phyloP scores from a whole-genome alignment of 1,140 invertebrate species.

The Pogonomyrmex californicus region DNA sequence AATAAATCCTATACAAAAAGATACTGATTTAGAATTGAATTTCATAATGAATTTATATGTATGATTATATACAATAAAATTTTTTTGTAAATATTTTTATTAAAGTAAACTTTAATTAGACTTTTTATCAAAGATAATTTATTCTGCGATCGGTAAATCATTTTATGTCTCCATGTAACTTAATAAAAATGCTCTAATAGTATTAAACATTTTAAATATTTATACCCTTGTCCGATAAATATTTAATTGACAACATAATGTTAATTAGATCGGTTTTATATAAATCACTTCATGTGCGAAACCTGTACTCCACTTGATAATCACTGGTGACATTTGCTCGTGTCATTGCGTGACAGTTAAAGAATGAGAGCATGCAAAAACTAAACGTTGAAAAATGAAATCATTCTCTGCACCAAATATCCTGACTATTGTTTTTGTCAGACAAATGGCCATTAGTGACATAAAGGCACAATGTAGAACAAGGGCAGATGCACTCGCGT shows the following conservation, averaged over 20 bases:
- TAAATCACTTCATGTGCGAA: not conserved
- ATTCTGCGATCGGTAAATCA: not conserved
- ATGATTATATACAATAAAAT: not conserved
- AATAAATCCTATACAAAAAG: not conserved
- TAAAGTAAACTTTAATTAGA: not conserved
- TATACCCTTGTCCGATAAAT: not conserved
- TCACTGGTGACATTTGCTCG: constrained; percentile 10
- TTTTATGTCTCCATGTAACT: not conserved
- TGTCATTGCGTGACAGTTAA: constrained; percentile 19
- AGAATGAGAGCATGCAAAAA: not conserved
- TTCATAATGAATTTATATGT: constrained; percentile 1
- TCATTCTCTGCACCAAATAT: constrained; percentile 15
- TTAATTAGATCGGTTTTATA: constrained; percentile 20
- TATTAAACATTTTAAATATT: constrained; percentile 26
- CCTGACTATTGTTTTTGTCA: constrained; percentile 17
- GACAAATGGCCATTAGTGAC: not conserved
- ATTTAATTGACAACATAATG: constrained; percentile 15
- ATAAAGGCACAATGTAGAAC: constrained; percentile 67
- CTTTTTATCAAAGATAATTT: not conserved
- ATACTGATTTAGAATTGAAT: not conserved
- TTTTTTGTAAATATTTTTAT: not conserved
- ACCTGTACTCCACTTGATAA: not conserved
- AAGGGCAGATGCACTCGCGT: constrained; percentile 63
- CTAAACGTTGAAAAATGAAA: constrained; percentile 30
- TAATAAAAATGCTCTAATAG: not conserved